These are phyloP conservation scores for Heliconius himera DNA, from an alignment of 1,140 invertebrate species.

Conservation along the genomic window DNA sequence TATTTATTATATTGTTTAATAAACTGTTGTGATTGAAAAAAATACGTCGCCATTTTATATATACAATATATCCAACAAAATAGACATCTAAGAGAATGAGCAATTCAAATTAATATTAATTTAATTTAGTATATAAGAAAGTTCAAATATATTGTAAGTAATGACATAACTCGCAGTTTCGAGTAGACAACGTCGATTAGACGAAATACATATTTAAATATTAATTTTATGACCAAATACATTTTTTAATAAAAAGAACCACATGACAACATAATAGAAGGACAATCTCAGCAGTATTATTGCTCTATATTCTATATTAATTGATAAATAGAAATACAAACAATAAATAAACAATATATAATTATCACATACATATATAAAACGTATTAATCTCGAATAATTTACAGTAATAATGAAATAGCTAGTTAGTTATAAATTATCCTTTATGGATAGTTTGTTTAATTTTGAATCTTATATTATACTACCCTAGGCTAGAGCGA, in stretches of 20 bases:
- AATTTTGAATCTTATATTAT: conserved; percentile 67
- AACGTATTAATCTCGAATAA: conserved; percentile 69
- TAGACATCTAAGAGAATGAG: conserved; percentile 27
- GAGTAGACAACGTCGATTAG: conserved; percentile 35
- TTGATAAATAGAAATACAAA: conserved; percentile 45
- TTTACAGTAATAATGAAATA: conserved; percentile 60
- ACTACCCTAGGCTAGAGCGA: conserved; percentile 68
- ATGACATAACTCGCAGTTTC: conserved; percentile 40
- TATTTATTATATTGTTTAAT: conserved; percentile 12
- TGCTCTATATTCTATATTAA: conserved; percentile 59
- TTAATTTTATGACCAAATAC: conserved; percentile 35
- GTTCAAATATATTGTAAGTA: conserved; percentile 38
- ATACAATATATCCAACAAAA: conserved; percentile 13
- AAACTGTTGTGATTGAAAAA: neutral
- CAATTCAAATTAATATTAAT: conserved; percentile 10
- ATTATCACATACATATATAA: conserved; percentile 49
- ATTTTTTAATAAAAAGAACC: conserved; percentile 43
- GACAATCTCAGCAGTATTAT: conserved; percentile 50
- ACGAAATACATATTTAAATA: conserved; percentile 39
- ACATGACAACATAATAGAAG: conserved; percentile 41
- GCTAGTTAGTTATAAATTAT: conserved; percentile 59
- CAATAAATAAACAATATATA: conserved; percentile 44
- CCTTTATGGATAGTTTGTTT: conserved; percentile 61
- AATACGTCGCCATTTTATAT: neutral
- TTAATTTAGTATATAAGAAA: conserved; percentile 8